phyloP scores from a whole-genome alignment of 2,888 invertebrate genomes.

The Gryllus longicercus region DNA sequence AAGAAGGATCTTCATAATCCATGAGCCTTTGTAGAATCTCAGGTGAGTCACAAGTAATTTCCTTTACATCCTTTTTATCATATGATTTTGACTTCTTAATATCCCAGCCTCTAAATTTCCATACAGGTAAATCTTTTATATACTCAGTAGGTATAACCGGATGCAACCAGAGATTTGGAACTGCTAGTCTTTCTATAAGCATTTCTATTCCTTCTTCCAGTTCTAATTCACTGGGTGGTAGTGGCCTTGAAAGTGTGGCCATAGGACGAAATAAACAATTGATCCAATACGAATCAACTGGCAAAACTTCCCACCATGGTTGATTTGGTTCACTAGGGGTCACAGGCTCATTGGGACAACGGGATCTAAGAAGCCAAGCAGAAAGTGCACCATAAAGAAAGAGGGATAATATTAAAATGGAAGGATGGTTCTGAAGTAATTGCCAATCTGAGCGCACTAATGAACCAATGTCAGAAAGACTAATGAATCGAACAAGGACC shows the following conservation, averaged over 20 bases:
- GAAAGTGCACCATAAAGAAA: slow-evolving; percentile 39
- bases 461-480: slow-evolving; percentile 43
- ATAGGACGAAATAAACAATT: slow-evolving; percentile 44
- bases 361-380: slow-evolving; percentile 34
- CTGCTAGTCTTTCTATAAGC: slow-evolving; percentile 47
- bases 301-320: slow-evolving; percentile 47
- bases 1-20: slow-evolving; percentile 36
- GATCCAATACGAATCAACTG: slow-evolving; percentile 43
- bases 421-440: slow-evolving; percentile 39
- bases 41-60: slow-evolving; percentile 28
- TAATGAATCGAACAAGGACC: slow-evolving; percentile 43
- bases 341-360: slow-evolving; percentile 25
- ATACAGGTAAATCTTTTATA: slow-evolving; percentile 50
- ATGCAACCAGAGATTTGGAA: slow-evolving; percentile 49
- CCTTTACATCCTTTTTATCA: not conserved
- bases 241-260: slow-evolving; percentile 40
- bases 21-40: slow-evolving; percentile 35
- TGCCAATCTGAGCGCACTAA: slow-evolving; percentile 42
- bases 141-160: slow-evolving; percentile 49
- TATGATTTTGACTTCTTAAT: not conserved
- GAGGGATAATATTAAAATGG: slow-evolving; percentile 42
- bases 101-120: slow-evolving; percentile 45
- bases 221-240: slow-evolving; percentile 42
- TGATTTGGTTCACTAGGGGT: slow-evolving; percentile 32
- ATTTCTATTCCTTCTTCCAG: slow-evolving; percentile 45